phyloP scores from a whole-genome alignment of 30 jellyfish, hydroid and myxozoan genomes.

The Nemopilema nomurai region DNA sequence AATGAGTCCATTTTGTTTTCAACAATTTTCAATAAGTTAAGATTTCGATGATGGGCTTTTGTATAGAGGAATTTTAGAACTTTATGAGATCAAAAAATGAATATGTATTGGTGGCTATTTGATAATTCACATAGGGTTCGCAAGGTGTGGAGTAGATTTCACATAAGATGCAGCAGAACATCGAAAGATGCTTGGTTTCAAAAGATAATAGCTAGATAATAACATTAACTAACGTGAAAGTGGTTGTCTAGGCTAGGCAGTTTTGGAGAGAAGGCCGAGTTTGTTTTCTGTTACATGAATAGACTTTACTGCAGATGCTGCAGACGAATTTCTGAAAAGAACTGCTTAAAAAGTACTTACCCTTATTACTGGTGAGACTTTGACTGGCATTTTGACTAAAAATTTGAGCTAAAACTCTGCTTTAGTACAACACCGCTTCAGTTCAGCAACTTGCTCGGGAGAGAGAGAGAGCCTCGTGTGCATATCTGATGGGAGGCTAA shows the following conservation, averaged over 20 bases:
- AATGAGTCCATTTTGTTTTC: too few species aligned
- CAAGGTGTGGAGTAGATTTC: too few species aligned
- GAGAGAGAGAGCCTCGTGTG: not conserved
- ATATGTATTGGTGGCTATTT: too few species aligned
- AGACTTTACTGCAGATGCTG: not conserved
- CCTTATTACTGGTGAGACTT: constrained; percentile 53
- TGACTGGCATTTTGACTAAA: constrained; percentile 43
- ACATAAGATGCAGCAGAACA: too few species aligned
- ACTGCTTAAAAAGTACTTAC: constrained; percentile 12
- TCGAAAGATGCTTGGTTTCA: too few species aligned
- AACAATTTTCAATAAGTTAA: too few species aligned
- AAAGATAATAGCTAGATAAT: too few species aligned
- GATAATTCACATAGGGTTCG: too few species aligned
- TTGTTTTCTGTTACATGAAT: not conserved
- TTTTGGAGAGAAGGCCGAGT: not conserved
- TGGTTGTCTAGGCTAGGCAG: not conserved
- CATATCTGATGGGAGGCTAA: not conserved
- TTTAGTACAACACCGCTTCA: not conserved
- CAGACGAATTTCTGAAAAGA: not conserved
- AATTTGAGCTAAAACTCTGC: not conserved
- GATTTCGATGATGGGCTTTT: too few species aligned
- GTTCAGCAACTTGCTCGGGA: not conserved
- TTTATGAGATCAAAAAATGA: too few species aligned
- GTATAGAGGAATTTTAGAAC: too few species aligned
- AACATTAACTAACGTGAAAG: not conserved